Percentiles rank a stretch among this genome's conserved stretches.
These are phyloP conservation scores for Teinopalpus imperialis DNA, from an alignment of 2,888 invertebrate species.

Conservation along the genomic window DNA sequence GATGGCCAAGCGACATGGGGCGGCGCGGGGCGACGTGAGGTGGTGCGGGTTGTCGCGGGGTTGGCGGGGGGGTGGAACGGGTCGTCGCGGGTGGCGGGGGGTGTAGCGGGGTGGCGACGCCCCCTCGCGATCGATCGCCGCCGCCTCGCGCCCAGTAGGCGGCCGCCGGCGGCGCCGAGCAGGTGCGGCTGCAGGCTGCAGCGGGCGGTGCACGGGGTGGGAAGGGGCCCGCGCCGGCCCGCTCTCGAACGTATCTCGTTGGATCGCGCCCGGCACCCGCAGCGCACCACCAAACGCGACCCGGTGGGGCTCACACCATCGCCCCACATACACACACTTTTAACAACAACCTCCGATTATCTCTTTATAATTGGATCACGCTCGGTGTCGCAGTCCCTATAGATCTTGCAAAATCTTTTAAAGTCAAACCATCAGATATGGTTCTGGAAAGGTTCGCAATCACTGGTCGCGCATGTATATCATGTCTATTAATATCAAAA, in stretches of 20 bases:
- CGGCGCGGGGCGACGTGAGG: too few relatives aligned
- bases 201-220: conserved; percentile 41
- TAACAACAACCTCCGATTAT: neutral
- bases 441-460: neutral
- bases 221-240: conserved; percentile 35
- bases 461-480: neutral
- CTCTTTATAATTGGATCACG: conserved; percentile 4
- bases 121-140: conserved; percentile 54
- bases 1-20: too few relatives aligned
- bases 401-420: neutral
- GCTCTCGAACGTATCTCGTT: conserved; percentile 29
- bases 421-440: conserved; percentile 2
- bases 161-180: conserved; percentile 37
- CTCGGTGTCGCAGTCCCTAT: neutral
- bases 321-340: conserved; percentile 12
- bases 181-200: conserved; percentile 33
- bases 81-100: conserved; percentile 43
- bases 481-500: neutral
- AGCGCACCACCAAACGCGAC: conserved; percentile 23
- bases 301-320: conserved; percentile 14
- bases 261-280: conserved; percentile 26
- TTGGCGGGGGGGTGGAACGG: conserved; percentile 41
- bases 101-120: conserved; percentile 51
- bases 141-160: conserved; percentile 52
- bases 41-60: conserved; percentile 25